Evolutionary conservation across 2,797 vertebrate genomes (phyloP).

Genomic region (Eulemur albifrons): DNA sequence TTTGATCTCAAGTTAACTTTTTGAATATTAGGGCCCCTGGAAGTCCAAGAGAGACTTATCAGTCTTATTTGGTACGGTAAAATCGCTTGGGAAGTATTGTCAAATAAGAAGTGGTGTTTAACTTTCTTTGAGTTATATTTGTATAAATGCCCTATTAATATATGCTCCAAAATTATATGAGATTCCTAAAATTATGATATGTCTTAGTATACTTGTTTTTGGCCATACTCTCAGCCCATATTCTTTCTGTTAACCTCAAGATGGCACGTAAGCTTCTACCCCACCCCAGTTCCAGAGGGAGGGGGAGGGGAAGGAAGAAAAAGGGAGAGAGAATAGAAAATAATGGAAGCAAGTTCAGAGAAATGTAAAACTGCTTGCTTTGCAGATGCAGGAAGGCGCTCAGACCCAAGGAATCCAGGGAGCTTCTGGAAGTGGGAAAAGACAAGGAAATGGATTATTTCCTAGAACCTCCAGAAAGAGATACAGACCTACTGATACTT

Average conservation of each 20-base stretch:
- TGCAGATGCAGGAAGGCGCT: background rate
- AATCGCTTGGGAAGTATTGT: background rate
- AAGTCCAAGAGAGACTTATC: background rate
- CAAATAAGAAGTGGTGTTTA: background rate
- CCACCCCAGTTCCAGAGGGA: background rate
- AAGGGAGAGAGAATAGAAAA: background rate
- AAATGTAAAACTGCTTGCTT: background rate
- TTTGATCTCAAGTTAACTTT: background rate
- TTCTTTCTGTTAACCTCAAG: background rate
- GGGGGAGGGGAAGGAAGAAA: background rate
- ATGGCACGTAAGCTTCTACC: background rate
- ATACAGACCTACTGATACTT: background rate
- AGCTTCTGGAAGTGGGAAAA: background rate
- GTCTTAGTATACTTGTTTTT: background rate
- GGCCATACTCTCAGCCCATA: background rate
- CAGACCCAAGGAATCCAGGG: background rate
- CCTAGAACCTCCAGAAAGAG: background rate
- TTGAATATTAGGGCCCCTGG: background rate
- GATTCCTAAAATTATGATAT: background rate
- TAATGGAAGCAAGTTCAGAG: background rate
- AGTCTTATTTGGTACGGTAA: background rate
- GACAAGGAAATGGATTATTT: background rate
- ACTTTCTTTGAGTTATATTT: background rate
- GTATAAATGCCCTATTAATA: background rate
- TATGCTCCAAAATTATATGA: background rate